These are phyloP conservation scores for Bombylius major DNA, from an alignment of 2,888 invertebrate genomes.

Conservation along the genomic window DNA sequence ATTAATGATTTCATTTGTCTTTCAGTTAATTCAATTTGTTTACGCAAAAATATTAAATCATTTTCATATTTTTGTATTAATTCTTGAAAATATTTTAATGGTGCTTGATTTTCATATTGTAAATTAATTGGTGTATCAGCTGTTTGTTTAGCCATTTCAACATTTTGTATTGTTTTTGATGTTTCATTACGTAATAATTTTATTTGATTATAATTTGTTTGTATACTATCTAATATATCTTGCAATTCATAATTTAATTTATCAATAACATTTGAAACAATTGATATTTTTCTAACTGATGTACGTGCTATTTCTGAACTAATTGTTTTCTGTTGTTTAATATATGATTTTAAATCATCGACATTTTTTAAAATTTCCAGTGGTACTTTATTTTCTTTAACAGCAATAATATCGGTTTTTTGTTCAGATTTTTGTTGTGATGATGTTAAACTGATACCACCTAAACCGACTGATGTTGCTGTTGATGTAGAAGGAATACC, in stretches of 20 bases:
- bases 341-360: conserved; percentile 67
- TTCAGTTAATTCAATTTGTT: conserved; percentile 60
- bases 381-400: conserved; percentile 45
- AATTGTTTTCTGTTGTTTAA: conserved; percentile 71
- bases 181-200: conserved; percentile 51
- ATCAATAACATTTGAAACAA: conserved; percentile 29
- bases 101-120: conserved; percentile 63
- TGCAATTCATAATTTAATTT: conserved; percentile 28
- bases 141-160: conserved; percentile 66
- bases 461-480: conserved; percentile 28
- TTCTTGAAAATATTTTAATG: conserved; percentile 56
- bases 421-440: conserved; percentile 31
- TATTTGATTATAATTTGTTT: conserved; percentile 33
- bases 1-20: conserved; percentile 55
- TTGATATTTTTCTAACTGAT: conserved; percentile 36
- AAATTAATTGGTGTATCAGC: conserved; percentile 62
- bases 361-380: conserved; percentile 66
- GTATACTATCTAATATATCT: conserved; percentile 32
- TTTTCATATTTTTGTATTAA: conserved; percentile 57
- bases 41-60: conserved; percentile 52
- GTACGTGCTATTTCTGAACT: conserved; percentile 70
- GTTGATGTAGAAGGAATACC: conserved; percentile 15
- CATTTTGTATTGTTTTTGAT: conserved; percentile 55
- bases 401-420: conserved; percentile 31
- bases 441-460: conserved; percentile 32